Percentiles rank a stretch among this genome's conserved stretches.
Evolutionary conservation across 2,797 vertebrate species (phyloP).

Genomic region (Molossus molossus): DNA sequence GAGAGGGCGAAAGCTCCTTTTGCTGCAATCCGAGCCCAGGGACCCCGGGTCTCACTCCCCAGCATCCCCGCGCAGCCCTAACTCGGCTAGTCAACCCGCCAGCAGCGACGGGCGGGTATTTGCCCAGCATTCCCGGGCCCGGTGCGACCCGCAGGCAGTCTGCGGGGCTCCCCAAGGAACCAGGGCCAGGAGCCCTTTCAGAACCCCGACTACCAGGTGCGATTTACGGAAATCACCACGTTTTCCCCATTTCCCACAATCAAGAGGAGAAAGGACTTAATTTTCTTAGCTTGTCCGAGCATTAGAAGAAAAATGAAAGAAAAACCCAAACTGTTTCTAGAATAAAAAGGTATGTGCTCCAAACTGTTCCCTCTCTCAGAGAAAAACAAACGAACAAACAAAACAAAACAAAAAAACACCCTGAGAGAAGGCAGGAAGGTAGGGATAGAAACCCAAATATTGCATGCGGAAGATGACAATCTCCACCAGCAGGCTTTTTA

Average conservation of each 20-base stretch:
- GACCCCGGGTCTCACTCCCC: not conserved
- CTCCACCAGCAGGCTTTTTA: not conserved
- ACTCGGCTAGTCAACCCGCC: not conserved
- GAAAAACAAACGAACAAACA: no score
- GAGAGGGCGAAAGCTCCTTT: not conserved
- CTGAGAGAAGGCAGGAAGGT: not conserved
- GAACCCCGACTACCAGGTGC: not conserved
- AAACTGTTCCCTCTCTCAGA: not conserved
- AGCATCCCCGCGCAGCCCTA: not conserved
- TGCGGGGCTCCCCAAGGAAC: not conserved
- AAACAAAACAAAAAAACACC: not conserved
- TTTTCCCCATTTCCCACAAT: not conserved
- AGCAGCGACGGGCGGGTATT: not conserved
- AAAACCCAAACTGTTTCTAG: not conserved
- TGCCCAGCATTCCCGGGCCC: rapidly evolving
- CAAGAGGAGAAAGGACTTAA: not conserved
- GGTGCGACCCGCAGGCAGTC: rapidly evolving
- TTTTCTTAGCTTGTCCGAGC: not conserved
- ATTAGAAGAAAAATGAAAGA: not conserved
- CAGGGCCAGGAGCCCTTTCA: not conserved
- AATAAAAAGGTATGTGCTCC: not conserved
- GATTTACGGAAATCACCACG: not conserved
- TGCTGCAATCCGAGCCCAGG: not conserved
- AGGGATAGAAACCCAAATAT: not conserved
- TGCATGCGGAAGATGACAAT: not conserved